These are phyloP conservation scores for Halictus rubicundus DNA, from an alignment of 1,140 invertebrate genomes.

Conservation along the genomic window DNA sequence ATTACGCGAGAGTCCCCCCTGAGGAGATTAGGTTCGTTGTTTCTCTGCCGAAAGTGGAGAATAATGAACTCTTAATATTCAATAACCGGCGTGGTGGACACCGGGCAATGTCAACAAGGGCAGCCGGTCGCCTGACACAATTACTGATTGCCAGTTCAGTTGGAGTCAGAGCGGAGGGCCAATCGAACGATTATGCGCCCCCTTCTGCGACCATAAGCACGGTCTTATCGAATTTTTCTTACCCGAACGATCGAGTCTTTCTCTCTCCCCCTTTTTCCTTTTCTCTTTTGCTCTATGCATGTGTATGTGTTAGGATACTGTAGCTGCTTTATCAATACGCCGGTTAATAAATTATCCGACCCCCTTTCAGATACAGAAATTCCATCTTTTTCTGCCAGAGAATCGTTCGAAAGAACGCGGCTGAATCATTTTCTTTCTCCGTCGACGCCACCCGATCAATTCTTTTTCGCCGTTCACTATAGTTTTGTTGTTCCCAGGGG, in stretches of 20 bases:
- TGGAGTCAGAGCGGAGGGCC: slow-evolving; percentile 22
- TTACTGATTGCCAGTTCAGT: slow-evolving; percentile 39
- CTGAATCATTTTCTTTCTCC: slow-evolving; percentile 6
- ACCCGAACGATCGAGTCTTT: not conserved
- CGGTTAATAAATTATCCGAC: slow-evolving; percentile 58
- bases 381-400: slow-evolving; percentile 9
- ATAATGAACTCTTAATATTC: slow-evolving; percentile 8
- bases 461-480: not conserved
- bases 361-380: slow-evolving; percentile 26
- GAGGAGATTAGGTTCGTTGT: not conserved
- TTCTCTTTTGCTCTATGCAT: not conserved
- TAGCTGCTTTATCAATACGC: slow-evolving; percentile 37
- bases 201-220: slow-evolving; percentile 1
- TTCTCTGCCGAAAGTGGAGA: not conserved
- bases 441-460: not conserved
- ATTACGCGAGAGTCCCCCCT: too few species aligned
- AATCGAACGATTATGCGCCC: slow-evolving; percentile 35
- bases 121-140: slow-evolving; percentile 43
- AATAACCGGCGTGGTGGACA: not conserved
- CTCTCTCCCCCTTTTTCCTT: too few species aligned
- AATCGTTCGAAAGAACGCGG: slow-evolving; percentile 46
- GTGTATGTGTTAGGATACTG: not conserved
- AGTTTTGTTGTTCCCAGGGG: slow-evolving; percentile 32
- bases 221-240: slow-evolving; percentile 37
- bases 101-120: slow-evolving; percentile 35